Evolutionary conservation across 2,797 vertebrate species (phyloP), one percentile per base, ranked within the genome.

Genomic region (Catharus ustulatus): DNA sequence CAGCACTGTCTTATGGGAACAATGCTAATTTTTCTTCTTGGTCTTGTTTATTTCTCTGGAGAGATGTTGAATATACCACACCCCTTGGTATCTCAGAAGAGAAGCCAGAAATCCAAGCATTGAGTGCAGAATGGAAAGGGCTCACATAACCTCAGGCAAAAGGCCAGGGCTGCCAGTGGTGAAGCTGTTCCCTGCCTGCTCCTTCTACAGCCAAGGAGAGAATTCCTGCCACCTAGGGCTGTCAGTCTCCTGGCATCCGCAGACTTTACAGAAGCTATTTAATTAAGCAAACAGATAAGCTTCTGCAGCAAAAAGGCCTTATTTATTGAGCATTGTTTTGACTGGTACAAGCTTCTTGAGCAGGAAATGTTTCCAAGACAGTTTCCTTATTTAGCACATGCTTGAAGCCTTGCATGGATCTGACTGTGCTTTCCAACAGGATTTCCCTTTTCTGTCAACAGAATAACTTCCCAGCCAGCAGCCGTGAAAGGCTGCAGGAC

Each of bases 381-480:
- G 83, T 96, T 95, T 86, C 68, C 95, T 71, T 95, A 67, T 95
- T 96, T 94, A 91, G 90, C 74, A 87, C 59, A 71, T 54, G 64
- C 71, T 77, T 87, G 84, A 75, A 95, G 93, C 76, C n/a, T 92
- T 93, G 75, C 71, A 42, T 92, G 82, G 83, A 78, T 96, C 87
- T 17, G 55, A 72, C 75, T 86, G 45, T 78, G 66, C 74, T 77
- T 92, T 97, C 91, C 75, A 84, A 87, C 92, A 91, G 89, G 82
- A 42, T 93, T 94, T 96, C 91, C 69, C 45, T 95, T 97, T 94
- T 91, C 91, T 97, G 89, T 93, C 77, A 26, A 93, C 97, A 99
- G 99, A 99, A 99, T 97, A 99, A 99, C 96, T 99, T 99, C 87
- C 99, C 99, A 81, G 99, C 99, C 90, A 99, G 99, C 96, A 99